Base-by-base conservation (phyloP, 2,113 vertebrate genomes). In the Crotalus viridis region DNA sequence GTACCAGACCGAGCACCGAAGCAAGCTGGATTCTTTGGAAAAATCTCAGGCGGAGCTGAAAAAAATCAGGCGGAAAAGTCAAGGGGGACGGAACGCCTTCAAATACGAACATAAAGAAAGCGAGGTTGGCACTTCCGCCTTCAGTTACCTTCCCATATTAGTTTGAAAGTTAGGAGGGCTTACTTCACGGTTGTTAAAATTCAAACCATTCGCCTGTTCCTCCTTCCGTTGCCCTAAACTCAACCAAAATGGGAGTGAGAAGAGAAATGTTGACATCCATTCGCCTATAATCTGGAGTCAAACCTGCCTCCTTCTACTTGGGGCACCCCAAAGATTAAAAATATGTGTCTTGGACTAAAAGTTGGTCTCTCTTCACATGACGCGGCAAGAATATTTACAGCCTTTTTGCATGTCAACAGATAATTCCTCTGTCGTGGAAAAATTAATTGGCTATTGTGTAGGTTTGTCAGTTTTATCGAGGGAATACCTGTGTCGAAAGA, bases 31-130 rank as follows among this genome's bases (percentile, higher is more conserved):
- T 94, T 98, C 97, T 12, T 97, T 99, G 97, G 99, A 99, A 94
- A 99, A 99, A 93, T 98, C 99, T 2, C 98, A 99, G 91, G 97
- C 98, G 0, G 99, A 99, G 92, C 95, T 99, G 96, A 99, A 99
- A 97, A 99, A 99, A 96, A 98, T 99, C 92, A 95, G 98, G 95
- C 98, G 99, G 96, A 99, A 99, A 98, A 99, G 99, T 95, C 99
- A 99, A 96, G 98, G 98, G 91, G 95, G 96, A 6, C 98, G 99
- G 92, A 98, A 98, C 39, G 97, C 98, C 0, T 97, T 96, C 3
- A 99, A 99, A 93, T 99, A 99, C 0, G 98, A 99, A 54, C 96
- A 98, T 86, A 99, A 98, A 94, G 98, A 99, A 97, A 98, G 98
- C 0, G 99, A 99, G 99, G 99, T 99, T 92, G 98, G 98, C 94